These are phyloP conservation scores for Poeciliopsis retropinna DNA, from an alignment of 2,113 vertebrate species.

Conservation along the genomic window DNA sequence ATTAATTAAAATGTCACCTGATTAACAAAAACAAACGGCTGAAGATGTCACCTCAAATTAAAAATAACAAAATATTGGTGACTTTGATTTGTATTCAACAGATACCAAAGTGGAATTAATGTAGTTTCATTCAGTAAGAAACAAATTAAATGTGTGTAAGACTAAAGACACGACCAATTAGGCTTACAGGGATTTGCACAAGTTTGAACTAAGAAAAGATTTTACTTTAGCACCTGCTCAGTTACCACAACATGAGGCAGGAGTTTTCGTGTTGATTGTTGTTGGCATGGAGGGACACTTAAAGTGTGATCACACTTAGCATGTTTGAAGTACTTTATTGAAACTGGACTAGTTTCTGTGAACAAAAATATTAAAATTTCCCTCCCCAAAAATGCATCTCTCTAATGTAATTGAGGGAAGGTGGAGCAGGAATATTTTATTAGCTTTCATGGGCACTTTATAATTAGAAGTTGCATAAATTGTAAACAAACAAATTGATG, in stretches of 20 bases:
- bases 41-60: constrained; percentile 1
- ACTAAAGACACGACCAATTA: background rate
- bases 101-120: background rate
- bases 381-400: constrained; percentile 21
- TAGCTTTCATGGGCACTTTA: too few relatives aligned
- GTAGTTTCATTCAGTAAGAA: background rate
- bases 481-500: too few relatives aligned
- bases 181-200: background rate
- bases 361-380: constrained; percentile 39
- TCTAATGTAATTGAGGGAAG: background rate
- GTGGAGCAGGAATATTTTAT: too few relatives aligned
- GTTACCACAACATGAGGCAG: constrained; percentile 21
- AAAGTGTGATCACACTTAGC: constrained; percentile 56
- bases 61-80: background rate
- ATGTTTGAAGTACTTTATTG: constrained; percentile 47
- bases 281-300: constrained; percentile 48
- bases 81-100: background rate
- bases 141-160: background rate
- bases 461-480: too few relatives aligned
- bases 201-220: background rate
- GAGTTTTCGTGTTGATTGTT: constrained; percentile 43
- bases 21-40: background rate
- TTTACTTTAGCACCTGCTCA: constrained; percentile 24
- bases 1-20: background rate
- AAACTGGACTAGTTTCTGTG: constrained; percentile 45